A percentile compares a stretch with the other conserved stretches of the same genome.
phyloP scores from a whole-genome alignment of 2,113 vertebrate species.

The Rutilus rutilus region DNA sequence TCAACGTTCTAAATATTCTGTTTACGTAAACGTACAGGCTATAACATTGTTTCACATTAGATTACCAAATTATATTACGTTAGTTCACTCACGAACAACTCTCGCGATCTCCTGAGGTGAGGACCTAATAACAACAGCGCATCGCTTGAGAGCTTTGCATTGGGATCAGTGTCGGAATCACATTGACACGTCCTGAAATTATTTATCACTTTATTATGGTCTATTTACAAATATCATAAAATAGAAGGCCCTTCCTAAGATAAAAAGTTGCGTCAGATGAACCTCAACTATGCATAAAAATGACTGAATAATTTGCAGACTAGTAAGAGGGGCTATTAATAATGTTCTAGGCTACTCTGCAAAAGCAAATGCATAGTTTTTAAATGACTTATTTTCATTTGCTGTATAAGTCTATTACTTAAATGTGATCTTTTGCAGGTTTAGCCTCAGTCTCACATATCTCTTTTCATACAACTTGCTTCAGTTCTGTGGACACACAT shows the following conservation, averaged over 20 bases:
- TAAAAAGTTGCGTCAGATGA: too few relatives aligned
- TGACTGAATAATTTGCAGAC: too few relatives aligned
- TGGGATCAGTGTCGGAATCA: background rate
- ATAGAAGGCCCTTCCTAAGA: background rate
- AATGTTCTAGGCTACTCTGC: too few relatives aligned
- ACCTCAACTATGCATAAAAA: too few relatives aligned
- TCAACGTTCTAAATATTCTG: background rate
- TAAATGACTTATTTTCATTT: background rate
- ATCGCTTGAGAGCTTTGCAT: background rate
- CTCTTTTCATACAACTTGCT: constrained; percentile 89
- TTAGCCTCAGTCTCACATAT: constrained; percentile 78
- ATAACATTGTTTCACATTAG: background rate
- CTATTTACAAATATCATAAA: background rate
- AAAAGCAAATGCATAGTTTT: too few relatives aligned
- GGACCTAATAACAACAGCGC: background rate
- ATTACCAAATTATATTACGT: background rate
- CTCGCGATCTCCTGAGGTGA: background rate
- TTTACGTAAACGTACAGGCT: background rate
- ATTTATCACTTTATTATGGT: background rate
- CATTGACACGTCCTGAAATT: background rate
- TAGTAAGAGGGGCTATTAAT: background rate
- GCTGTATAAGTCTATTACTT: background rate
- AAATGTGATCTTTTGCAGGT: constrained; percentile 68
- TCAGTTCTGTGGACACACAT: constrained; percentile 96
- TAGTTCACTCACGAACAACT: background rate